Base-by-base conservation (phyloP, 2,888 invertebrate genomes). In the Lasioglossum pauxillum region DNA sequence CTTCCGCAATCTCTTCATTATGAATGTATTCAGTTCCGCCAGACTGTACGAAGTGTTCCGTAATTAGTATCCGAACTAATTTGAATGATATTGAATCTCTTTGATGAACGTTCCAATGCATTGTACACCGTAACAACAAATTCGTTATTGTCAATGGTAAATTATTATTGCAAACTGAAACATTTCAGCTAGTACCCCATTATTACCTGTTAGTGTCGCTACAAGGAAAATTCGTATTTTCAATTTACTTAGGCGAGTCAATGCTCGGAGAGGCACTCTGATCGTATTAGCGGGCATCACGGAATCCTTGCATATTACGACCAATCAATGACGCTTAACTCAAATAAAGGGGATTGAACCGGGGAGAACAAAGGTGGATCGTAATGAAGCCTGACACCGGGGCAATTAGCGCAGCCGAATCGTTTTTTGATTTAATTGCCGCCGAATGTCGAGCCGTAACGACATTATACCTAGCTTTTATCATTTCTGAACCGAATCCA, bases 351-450 rank as follows among this genome's bases (percentile, higher is more conserved):
- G 86, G 81, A 75, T 81, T 35, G 77, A 73, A 78, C 49, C 44
- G 49, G 82, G 57, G 60, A 53, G 85, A 81, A 88, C 88, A 88
- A 88, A 83, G 88, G 79, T 71, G 73, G 72, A 64, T 60, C 81
- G 81, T 88, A 88, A 88, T 77, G 88, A 88, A 83, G 83, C 88
- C 82, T 85, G 88, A 88, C 88, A 83, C 83, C 60, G 75, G 75
- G 69, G 41, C 79, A 83, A 85, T 83, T 88, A 88, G 67, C 76
- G 38, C 31, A 23, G 78, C 76, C 72, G 83, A 78, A 82, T 82
- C 85, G 78, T 85, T 88, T 87, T 84, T 88, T 88, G 88, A 88
- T 88, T 85, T 83, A 85, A 88, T 85, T 85, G 85, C 78, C 81
- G 80, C 38, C 80, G 80, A 79, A 83, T 69, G 71, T 57, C 71